Evolutionary conservation across 2,113 vertebrate species (phyloP).

Genomic region (Pristiophorus japonicus): DNA sequence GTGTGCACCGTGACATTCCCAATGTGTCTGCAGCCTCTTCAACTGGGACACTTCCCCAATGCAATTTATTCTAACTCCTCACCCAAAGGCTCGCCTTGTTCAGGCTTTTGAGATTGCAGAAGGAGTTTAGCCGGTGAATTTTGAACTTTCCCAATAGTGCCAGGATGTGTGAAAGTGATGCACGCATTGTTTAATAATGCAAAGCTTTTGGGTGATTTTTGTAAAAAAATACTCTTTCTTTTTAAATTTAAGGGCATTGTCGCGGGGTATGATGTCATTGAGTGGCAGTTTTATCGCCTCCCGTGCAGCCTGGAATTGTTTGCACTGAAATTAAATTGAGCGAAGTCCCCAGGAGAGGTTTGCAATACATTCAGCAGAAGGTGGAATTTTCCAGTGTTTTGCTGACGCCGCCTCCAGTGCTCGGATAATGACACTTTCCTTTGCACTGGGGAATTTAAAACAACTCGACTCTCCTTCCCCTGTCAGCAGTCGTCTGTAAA

Average conservation of each 20-base stretch:
- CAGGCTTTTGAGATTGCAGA: too few relatives aligned
- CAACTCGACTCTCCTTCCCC: background rate
- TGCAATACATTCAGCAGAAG: background rate
- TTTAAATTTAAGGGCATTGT: too few relatives aligned
- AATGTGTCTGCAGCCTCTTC: background rate
- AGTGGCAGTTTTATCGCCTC: background rate
- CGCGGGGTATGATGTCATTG: background rate
- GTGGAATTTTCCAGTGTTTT: conserved; percentile 17
- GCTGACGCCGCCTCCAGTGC: background rate
- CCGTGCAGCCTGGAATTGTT: background rate
- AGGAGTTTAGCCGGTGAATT: background rate
- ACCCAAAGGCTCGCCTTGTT: too few relatives aligned
- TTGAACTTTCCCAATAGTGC: background rate
- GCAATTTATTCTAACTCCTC: too few relatives aligned
- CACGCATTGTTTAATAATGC: background rate
- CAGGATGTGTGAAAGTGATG: too few relatives aligned
- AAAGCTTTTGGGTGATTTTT: background rate
- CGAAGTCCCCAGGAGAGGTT: background rate
- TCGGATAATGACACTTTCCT: background rate
- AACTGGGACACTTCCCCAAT: background rate
- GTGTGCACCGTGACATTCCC: background rate
- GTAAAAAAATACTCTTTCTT: too few relatives aligned
- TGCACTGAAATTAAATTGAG: background rate
- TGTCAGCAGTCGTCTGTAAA: background rate
- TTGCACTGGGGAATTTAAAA: background rate